These are phyloP conservation scores for Tinea pellionella DNA, from an alignment of 2,888 invertebrate species.

Conservation along the genomic window DNA sequence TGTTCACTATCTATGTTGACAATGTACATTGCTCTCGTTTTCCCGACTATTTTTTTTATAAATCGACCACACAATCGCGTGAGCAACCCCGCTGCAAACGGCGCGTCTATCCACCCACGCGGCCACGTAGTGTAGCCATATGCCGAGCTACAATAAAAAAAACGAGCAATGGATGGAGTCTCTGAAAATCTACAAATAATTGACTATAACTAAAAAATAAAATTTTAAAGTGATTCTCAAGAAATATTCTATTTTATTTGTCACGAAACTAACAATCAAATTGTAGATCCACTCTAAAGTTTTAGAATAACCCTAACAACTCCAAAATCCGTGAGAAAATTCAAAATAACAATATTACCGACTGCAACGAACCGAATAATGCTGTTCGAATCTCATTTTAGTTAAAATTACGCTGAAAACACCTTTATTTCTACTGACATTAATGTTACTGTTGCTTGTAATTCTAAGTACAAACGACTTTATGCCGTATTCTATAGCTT, in stretches of 20 bases:
- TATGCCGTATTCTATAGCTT: background rate
- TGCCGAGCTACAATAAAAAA: too few relatives aligned
- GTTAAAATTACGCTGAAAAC: conserved; percentile 14
- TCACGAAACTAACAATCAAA: background rate
- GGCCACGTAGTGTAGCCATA: too few relatives aligned
- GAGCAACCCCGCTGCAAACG: too few relatives aligned
- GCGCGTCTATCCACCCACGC: too few relatives aligned
- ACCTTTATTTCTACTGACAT: background rate
- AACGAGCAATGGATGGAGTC: too few relatives aligned
- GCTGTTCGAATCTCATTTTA: conserved; percentile 18
- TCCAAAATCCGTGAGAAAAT: conserved; percentile 34
- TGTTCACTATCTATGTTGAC: too few relatives aligned
- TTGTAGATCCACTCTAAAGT: background rate
- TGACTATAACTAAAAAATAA: too few relatives aligned
- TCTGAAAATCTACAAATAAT: too few relatives aligned
- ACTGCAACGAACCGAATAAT: conserved; percentile 28
- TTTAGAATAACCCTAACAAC: background rate
- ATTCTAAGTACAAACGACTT: background rate
- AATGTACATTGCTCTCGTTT: too few relatives aligned
- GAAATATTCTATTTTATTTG: background rate
- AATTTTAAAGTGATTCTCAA: background rate
- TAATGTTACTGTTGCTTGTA: background rate
- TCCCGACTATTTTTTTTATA: too few relatives aligned
- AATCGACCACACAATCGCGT: too few relatives aligned
- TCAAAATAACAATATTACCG: conserved; percentile 37